Evolutionary conservation across 2,797 vertebrate species (phyloP).

Genomic region (Heteromormyrus szaboi): DNA sequence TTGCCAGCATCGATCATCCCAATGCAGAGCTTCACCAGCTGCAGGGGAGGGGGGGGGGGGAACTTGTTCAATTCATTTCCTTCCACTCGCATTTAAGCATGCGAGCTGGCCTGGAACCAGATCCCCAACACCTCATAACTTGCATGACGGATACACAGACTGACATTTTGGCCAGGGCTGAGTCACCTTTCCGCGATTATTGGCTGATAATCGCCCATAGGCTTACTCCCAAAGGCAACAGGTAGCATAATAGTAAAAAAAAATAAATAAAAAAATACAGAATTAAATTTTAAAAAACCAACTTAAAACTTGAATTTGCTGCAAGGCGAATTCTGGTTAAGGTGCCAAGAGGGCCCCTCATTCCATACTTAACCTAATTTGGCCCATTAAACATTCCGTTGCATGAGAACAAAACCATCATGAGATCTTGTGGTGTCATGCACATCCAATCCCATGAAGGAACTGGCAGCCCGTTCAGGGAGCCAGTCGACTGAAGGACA

Average conservation of each 20-base stretch:
- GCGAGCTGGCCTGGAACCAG: neutral
- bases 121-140: neutral
- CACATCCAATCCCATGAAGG: neutral
- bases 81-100: neutral
- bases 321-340: neutral
- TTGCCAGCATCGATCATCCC: conserved; percentile 77
- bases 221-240: neutral
- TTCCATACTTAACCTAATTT: neutral
- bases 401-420: neutral
- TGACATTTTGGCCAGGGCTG: neutral
- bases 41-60: conserved; percentile 18
- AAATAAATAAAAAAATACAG: neutral
- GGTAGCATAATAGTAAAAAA: neutral
- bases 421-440: neutral
- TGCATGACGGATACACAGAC: neutral
- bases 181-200: neutral
- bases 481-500: neutral
- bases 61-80: neutral
- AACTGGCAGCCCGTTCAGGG: neutral
- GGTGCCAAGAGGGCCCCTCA: neutral
- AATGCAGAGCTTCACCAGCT: conserved; percentile 78
- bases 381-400: neutral
- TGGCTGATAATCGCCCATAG: neutral
- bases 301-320: neutral
- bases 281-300: neutral